Evolutionary conservation across 2,888 invertebrate species (phyloP), one percentile per base, ranked within the genome.

Genomic region (Philaethria dido): DNA sequence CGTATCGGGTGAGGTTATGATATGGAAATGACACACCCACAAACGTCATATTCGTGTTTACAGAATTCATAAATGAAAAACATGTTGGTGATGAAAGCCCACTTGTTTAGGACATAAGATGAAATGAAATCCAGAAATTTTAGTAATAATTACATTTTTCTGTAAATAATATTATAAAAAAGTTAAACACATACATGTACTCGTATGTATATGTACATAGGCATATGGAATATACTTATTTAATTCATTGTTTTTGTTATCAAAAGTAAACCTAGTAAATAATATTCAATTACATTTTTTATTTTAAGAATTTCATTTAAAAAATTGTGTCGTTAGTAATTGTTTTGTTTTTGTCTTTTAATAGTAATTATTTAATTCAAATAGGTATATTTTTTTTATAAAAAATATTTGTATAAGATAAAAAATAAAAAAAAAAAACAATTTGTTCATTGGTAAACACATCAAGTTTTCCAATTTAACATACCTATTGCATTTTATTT

Each of bases 1-100:
- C 0, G 1, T 25, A n/a, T 57, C 57, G 25, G 16, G 25, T 42
- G 57, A 52, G 25, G 8, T 33, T 29, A 33, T 57, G 42, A 57
- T 57, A 57, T 39, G 57, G 42, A 42, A 57, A 22, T 11, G 57
- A 55, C 64, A 64, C 64, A 57, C 64, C 64, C 47, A 48, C 57
- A n/a, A 64, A 11, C 64, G 57, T 64, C 57, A 64, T 47, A 14
- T 36, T 36, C 25, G 9, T 57, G 47, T 57, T 48, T 36, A 59
- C 36, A 64, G 16, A 54, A 20, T 18, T 18, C 5, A 47, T 29
- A 45, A 11, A 45, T 57, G 33, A 45, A 64, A 57, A 64, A 64
- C 64, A 64, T 57, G 57, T 64, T 64, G 57, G 14, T 42, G n/a
- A 16, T n/a, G 2, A 11, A 57, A 22, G 16, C 16, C 16, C n/a